Conservation (phyloP, 2,113 vertebrate genomes). For the Pelusios castaneus region DNA sequence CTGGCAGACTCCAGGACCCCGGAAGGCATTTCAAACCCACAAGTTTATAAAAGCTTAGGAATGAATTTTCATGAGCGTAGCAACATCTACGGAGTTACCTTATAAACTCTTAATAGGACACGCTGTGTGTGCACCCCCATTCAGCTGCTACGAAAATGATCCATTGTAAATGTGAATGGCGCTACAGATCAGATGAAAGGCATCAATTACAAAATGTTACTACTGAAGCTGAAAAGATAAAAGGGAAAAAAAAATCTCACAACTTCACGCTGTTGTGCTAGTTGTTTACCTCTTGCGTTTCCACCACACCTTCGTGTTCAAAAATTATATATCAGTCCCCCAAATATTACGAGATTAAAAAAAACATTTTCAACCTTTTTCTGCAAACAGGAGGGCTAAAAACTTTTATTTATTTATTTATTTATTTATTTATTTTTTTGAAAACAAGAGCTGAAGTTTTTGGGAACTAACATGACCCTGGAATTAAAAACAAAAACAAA, state of each 20-base stretch:
- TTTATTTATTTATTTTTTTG: too few species aligned
- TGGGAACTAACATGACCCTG: too few species aligned
- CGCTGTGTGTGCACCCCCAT: not conserved
- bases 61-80: not conserved
- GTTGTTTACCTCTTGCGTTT: not conserved
- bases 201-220: too few species aligned
- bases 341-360: not conserved
- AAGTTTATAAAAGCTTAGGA: not conserved
- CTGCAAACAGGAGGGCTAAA: not conserved
- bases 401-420: not conserved
- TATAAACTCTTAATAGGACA: not conserved
- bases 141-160: not conserved
- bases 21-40: not conserved
- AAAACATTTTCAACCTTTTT: not conserved
- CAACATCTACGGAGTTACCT: not conserved
- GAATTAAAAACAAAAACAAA: not conserved
- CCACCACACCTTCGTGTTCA: not conserved
- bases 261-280: not conserved
- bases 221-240: not conserved
- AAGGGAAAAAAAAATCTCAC: too few species aligned
- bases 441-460: not conserved
- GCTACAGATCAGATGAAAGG: not conserved
- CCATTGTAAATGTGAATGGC: not conserved
- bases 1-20: not conserved
- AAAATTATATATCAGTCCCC: not conserved